Percentiles rank a stretch among this genome's conserved stretches.
Evolutionary conservation across 2,888 invertebrate species (phyloP).

Genomic region (Scaptodrosophila latifasciaeformis): DNA sequence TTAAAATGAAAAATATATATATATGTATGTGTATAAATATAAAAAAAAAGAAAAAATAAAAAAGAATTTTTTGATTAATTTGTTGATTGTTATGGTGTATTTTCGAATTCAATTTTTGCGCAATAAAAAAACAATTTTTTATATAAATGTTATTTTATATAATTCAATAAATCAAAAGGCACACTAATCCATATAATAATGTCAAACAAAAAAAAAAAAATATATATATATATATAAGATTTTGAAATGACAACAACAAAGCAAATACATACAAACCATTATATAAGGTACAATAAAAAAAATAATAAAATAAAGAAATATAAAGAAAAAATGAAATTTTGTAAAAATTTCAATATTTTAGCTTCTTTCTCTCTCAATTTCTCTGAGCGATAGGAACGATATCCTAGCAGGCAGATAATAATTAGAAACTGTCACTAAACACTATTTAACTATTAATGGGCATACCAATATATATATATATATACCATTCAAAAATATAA

Average conservation of each 20-base stretch:
- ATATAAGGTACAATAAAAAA: background rate
- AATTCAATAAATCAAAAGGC: constrained; percentile 10
- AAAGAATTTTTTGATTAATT: constrained; percentile 20
- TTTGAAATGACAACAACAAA: no score
- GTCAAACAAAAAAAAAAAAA: background rate
- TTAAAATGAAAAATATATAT: background rate
- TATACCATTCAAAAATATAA: no score
- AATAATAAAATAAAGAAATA: constrained; percentile 12
- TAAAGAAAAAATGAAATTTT: background rate
- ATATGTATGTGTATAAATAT: background rate
- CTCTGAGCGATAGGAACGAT: no score
- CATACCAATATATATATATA: constrained; percentile 23
- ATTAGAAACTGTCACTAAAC: background rate
- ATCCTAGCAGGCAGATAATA: background rate
- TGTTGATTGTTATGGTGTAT: constrained; percentile 60
- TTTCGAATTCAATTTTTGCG: constrained; percentile 59
- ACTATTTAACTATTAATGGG: constrained; percentile 37
- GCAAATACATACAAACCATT: constrained; percentile 9
- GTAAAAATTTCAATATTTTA: constrained; percentile 1
- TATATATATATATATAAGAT: background rate
- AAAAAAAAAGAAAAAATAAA: constrained; percentile 1
- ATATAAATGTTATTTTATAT: constrained; percentile 37
- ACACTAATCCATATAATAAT: no score
- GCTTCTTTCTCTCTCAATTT: no score
- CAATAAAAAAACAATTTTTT: constrained; percentile 36